Evolutionary conservation across 2,888 invertebrate genomes (phyloP).

Genomic region (Brachylomia viminalis): DNA sequence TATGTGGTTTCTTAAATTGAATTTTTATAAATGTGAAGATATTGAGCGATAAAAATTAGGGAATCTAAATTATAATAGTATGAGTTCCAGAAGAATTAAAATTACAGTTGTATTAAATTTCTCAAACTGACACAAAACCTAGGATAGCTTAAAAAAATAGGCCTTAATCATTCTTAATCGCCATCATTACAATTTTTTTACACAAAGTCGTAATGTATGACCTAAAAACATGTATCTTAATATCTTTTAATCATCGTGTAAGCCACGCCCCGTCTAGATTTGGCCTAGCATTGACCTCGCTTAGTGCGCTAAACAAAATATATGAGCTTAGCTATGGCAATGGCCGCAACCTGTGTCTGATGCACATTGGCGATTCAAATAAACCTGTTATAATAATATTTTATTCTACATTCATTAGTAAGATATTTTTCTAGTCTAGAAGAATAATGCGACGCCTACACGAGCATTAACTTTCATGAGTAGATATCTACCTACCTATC

Average conservation of each 20-base stretch:
- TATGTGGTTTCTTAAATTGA: neutral
- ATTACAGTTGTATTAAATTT: neutral
- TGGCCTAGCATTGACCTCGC: conserved; percentile 55
- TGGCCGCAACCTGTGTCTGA: conserved; percentile 17
- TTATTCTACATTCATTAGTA: conserved; percentile 28
- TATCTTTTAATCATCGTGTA: conserved; percentile 22
- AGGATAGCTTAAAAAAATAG: neutral
- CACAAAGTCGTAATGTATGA: neutral
- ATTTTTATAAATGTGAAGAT: neutral
- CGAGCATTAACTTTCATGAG: neutral
- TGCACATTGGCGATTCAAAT: conserved; percentile 45
- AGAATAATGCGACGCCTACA: conserved; percentile 17
- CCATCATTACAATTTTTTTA: neutral
- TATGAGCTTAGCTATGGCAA: conserved; percentile 16
- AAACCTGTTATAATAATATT: conserved; percentile 41
- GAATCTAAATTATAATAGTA: no score
- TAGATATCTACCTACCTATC: neutral
- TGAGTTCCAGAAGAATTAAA: neutral
- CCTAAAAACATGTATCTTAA: conserved; percentile 10
- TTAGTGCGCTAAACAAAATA: conserved; percentile 26
- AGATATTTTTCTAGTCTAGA: conserved; percentile 18
- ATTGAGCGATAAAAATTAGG: neutral
- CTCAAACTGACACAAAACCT: neutral
- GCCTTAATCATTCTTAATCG: neutral
- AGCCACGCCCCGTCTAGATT: conserved; percentile 34